Conservation (phyloP, 2,888 invertebrate species). For the Himalopsyche anomala region DNA sequence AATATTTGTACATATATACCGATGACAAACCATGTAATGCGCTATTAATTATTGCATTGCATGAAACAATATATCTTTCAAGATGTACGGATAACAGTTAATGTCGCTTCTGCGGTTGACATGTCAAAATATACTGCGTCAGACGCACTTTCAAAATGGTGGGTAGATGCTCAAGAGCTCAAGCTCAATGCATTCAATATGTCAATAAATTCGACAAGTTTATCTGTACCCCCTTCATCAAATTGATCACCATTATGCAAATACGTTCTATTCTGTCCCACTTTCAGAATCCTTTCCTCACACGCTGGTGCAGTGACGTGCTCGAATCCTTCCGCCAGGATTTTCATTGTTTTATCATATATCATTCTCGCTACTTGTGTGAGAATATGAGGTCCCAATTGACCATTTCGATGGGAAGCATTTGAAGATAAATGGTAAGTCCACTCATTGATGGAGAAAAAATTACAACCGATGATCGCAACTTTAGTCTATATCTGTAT, state of each 20-base stretch:
- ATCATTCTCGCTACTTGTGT: no score
- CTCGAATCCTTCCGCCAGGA: background rate
- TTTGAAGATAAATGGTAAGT: no score
- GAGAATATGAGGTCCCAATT: no score
- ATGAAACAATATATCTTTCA: background rate
- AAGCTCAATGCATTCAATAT: background rate
- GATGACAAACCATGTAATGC: no score
- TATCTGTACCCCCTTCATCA: constrained; percentile 33
- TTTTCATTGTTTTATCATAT: background rate
- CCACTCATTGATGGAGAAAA: no score
- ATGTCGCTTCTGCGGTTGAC: background rate
- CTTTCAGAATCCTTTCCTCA: constrained; percentile 40
- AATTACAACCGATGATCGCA: no score
- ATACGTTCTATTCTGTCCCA: constrained; percentile 47
- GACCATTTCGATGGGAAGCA: no score
- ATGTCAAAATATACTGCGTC: background rate
- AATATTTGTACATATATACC: no score
- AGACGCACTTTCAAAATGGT: background rate
- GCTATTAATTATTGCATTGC: background rate
- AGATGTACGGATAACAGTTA: background rate
- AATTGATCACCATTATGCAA: constrained; percentile 44
- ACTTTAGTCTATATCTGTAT: no score
- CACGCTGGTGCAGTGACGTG: background rate
- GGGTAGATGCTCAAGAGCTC: constrained; percentile 7
- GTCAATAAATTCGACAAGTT: constrained; percentile 24